Evolutionary conservation across 1,140 invertebrate genomes (phyloP).

Genomic region (Drosophila ironensis): DNA sequence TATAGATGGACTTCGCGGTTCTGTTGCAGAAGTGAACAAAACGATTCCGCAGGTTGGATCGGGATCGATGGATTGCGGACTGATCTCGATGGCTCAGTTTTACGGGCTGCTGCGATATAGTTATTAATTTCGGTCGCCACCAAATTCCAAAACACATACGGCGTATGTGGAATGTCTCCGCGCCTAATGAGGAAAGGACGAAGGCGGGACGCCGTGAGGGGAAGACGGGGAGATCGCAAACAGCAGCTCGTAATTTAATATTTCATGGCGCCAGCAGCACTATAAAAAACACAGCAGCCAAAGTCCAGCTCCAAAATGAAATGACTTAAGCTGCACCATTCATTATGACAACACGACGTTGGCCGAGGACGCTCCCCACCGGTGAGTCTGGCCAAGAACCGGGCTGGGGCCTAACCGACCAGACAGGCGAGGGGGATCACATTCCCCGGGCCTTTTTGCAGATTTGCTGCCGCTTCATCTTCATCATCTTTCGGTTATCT

Average conservation of each 20-base stretch:
- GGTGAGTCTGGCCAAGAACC: slow-evolving; percentile 17
- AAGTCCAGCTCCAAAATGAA: slow-evolving; percentile 70
- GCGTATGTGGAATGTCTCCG: slow-evolving; percentile 66
- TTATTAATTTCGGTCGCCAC: slow-evolving; percentile 59
- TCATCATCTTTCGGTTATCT: slow-evolving; percentile 70
- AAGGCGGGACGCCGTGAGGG: background rate
- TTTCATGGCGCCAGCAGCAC: slow-evolving; percentile 81
- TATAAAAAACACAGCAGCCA: slow-evolving; percentile 70
- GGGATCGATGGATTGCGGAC: slow-evolving; percentile 45
- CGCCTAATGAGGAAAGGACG: slow-evolving; percentile 31
- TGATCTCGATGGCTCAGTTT: slow-evolving; percentile 43
- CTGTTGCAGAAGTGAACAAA: slow-evolving; percentile 69
- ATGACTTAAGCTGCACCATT: slow-evolving; percentile 81
- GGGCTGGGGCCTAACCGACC: background rate
- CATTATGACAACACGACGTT: slow-evolving; percentile 81
- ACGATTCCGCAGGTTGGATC: slow-evolving; percentile 54
- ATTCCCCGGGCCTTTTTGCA: slow-evolving; percentile 49
- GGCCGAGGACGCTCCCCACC: slow-evolving; percentile 20
- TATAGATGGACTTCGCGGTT: slow-evolving; percentile 39
- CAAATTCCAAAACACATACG: slow-evolving; percentile 32
- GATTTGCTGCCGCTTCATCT: slow-evolving; percentile 78
- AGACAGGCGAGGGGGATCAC: slow-evolving; percentile 14
- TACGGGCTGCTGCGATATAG: slow-evolving; percentile 61
- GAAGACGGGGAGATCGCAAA: slow-evolving; percentile 32
- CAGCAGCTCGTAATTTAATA: slow-evolving; percentile 81